These are phyloP conservation scores for Drosophila truncata DNA, from an alignment of 1,140 invertebrate species.

Conservation along the genomic window DNA sequence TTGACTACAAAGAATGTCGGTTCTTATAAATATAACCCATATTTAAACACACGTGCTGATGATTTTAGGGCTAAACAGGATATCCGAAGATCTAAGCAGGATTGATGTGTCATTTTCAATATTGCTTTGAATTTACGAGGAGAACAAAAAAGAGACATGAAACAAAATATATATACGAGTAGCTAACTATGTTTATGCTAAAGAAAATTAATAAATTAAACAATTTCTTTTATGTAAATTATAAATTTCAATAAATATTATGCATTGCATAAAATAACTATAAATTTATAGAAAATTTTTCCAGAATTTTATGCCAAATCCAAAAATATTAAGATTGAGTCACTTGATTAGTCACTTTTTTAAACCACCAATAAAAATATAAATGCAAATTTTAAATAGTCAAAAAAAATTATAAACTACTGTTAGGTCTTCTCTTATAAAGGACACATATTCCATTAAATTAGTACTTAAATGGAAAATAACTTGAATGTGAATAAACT, in stretches of 20 bases:
- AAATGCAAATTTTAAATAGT: neutral
- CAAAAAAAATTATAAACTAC: neutral
- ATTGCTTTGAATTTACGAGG: neutral
- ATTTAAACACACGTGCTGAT: neutral
- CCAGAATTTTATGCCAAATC: neutral
- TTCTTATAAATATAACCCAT: neutral
- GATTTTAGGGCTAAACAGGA: slow-evolving; percentile 1
- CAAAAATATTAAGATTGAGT: neutral
- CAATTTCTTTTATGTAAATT: neutral
- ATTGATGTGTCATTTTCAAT: neutral
- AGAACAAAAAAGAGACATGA: no score
- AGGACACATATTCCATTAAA: no score
- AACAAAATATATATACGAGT: neutral
- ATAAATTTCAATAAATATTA: neutral
- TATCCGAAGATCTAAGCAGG: neutral
- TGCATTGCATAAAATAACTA: neutral
- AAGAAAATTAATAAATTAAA: neutral
- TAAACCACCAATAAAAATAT: neutral
- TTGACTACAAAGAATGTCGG: slow-evolving; percentile 9
- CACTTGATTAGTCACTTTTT: neutral
- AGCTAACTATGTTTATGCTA: neutral
- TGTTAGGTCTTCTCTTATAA: neutral
- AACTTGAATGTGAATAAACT: no score
- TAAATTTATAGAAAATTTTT: neutral
- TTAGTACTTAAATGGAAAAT: no score